Evolutionary conservation across 2,888 invertebrate species (phyloP).

Genomic region (Acheta domesticus): DNA sequence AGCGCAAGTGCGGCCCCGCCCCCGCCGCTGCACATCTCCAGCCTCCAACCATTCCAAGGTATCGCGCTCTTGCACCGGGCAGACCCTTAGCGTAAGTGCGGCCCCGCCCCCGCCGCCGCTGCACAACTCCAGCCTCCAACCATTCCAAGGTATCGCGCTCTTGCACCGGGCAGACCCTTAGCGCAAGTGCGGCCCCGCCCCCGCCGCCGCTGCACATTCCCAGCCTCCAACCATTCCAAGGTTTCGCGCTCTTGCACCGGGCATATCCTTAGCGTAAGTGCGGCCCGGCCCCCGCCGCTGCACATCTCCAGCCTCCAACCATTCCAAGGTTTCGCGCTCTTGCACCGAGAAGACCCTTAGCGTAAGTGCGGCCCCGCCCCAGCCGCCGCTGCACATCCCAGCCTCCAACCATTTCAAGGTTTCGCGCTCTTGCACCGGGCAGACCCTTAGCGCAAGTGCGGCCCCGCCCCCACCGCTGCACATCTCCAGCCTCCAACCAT

Average conservation of each 20-base stretch:
- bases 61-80: conserved; percentile 84
- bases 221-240: too few relatives aligned
- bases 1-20: conserved; percentile 22
- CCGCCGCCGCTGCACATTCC: not conserved
- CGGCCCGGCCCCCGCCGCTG: not conserved
- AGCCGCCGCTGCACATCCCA: not conserved
- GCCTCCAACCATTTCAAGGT: too few relatives aligned
- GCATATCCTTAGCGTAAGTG: conserved; percentile 57
- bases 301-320: too few relatives aligned
- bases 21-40: not conserved
- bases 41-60: too few relatives aligned
- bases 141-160: too few relatives aligned
- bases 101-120: not conserved
- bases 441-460: conserved; percentile 51
- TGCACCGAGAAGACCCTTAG: conserved; percentile 73
- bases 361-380: not conserved
- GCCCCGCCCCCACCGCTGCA: not conserved
- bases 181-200: not conserved
- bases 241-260: conserved; percentile 84
- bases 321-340: conserved; percentile 84
- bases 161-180: conserved; percentile 76
- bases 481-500: too few relatives aligned
- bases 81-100: conserved; percentile 51
- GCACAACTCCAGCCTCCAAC: too few relatives aligned
- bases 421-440: conserved; percentile 85